Conservation (phyloP, 2,113 vertebrate genomes). For the Eudyptes chrysolophus region DNA sequence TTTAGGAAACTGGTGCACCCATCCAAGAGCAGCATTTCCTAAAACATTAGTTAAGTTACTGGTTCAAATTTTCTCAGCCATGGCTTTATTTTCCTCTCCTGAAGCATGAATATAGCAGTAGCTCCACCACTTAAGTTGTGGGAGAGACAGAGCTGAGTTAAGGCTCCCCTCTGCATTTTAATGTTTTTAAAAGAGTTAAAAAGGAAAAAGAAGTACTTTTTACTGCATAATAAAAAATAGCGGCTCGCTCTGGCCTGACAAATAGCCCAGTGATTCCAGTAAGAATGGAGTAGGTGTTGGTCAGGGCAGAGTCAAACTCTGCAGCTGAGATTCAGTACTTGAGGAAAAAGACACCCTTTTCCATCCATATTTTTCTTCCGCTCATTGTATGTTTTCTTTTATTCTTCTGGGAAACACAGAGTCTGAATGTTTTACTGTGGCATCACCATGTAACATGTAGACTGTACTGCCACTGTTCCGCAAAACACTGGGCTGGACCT, state of each 20-base stretch:
- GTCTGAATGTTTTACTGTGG: neutral
- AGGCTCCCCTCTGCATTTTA: neutral
- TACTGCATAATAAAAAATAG: neutral
- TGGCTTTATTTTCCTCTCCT: neutral
- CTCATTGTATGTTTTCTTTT: constrained; percentile 10
- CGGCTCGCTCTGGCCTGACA: neutral
- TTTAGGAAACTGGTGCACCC: neutral
- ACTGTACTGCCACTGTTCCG: neutral
- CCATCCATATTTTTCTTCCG: neutral
- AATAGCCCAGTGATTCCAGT: neutral
- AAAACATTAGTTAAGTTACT: neutral
- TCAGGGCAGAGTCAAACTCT: neutral
- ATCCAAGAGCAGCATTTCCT: neutral
- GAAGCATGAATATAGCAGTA: neutral
- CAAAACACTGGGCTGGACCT: neutral
- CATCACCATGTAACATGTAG: neutral
- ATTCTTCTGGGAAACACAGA: neutral
- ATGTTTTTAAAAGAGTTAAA: neutral
- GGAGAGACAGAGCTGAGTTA: neutral
- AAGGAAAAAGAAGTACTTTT: neutral
- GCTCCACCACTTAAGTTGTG: neutral
- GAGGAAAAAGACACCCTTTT: neutral
- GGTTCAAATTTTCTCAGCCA: neutral
- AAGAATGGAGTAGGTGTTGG: neutral
- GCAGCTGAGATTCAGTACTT: neutral